A percentile compares a stretch with the other conserved stretches of the same genome.
These are phyloP conservation scores for Tetraodon nigroviridis DNA, from an alignment of 2,113 vertebrate genomes.

Conservation along the genomic window DNA sequence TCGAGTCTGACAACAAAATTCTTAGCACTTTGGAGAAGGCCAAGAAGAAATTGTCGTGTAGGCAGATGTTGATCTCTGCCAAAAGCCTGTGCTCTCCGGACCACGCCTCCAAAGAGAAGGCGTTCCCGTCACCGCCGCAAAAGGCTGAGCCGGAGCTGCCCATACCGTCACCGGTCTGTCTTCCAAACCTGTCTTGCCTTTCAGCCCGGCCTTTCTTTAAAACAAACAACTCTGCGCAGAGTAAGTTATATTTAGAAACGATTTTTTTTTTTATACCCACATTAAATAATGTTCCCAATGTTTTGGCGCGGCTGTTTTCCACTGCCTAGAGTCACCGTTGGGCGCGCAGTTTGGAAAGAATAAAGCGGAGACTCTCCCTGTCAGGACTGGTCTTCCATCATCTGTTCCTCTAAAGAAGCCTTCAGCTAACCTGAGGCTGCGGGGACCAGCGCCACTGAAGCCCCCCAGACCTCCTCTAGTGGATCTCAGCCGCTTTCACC, in stretches of 20 bases:
- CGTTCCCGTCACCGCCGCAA: conserved; percentile 12
- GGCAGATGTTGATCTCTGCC: conserved; percentile 46
- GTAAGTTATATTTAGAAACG: conserved; percentile 20
- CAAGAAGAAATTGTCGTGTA: conserved; percentile 64
- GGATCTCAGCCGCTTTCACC: conserved; percentile 61
- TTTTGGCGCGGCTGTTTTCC: neutral
- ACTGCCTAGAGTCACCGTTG: conserved; percentile 27
- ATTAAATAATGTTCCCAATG: neutral
- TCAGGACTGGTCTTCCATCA: conserved; percentile 2
- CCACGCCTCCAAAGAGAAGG: conserved; percentile 1
- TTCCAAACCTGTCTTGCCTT: conserved; percentile 55
- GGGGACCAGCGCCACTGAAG: conserved; percentile 77
- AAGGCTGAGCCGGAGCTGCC: neutral
- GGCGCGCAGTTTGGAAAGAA: conserved; percentile 16
- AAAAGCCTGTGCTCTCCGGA: conserved; percentile 43
- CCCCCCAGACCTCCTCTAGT: conserved; percentile 77
- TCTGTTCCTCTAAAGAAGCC: conserved; percentile 58
- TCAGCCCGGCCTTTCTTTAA: conserved; percentile 66
- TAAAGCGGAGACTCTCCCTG: conserved; percentile 1
- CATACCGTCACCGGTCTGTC: conserved; percentile 7
- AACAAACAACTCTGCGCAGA: conserved; percentile 19
- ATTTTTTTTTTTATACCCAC: neutral
- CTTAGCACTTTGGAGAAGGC: conserved; percentile 70
- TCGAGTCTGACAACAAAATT: conserved; percentile 48
- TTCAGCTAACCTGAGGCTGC: conserved; percentile 68